These are phyloP conservation scores for Watsonalla binaria DNA, from an alignment of 2,888 invertebrate genomes.

Conservation along the genomic window DNA sequence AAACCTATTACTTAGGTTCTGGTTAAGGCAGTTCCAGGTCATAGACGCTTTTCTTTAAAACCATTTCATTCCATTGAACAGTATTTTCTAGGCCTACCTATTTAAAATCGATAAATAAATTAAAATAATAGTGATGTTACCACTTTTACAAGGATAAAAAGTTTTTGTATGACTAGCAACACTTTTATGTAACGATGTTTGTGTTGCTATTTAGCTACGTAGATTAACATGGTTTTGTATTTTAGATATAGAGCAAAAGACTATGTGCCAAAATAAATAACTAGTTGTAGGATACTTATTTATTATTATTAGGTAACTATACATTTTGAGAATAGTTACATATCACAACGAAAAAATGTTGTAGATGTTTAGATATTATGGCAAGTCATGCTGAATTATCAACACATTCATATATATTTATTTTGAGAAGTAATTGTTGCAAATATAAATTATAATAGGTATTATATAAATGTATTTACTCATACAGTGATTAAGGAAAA, in stretches of 20 bases:
- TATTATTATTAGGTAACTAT: background rate
- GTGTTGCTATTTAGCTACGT: background rate
- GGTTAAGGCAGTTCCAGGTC: no score
- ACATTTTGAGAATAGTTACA: constrained; percentile 18
- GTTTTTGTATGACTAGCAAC: no score
- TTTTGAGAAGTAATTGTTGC: background rate
- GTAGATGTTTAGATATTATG: background rate
- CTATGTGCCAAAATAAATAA: constrained; percentile 9
- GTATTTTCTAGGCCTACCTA: no score
- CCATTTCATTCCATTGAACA: no score
- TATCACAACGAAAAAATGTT: constrained; percentile 16
- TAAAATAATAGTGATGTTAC: no score
- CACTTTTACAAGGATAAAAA: no score
- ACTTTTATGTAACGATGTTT: no score
- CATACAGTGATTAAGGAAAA: no score
- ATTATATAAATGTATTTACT: no score
- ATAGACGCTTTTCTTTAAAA: no score
- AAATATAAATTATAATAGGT: background rate
- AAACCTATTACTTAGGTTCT: no score
- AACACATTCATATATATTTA: background rate
- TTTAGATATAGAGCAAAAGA: background rate
- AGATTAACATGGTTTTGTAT: background rate
- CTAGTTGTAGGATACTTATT: background rate
- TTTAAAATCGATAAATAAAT: no score
- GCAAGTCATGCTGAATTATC: background rate